Evolutionary conservation across 2,113 vertebrate species (phyloP), one percentile per base, ranked within the genome.

Genomic region (Aythya baeri): DNA sequence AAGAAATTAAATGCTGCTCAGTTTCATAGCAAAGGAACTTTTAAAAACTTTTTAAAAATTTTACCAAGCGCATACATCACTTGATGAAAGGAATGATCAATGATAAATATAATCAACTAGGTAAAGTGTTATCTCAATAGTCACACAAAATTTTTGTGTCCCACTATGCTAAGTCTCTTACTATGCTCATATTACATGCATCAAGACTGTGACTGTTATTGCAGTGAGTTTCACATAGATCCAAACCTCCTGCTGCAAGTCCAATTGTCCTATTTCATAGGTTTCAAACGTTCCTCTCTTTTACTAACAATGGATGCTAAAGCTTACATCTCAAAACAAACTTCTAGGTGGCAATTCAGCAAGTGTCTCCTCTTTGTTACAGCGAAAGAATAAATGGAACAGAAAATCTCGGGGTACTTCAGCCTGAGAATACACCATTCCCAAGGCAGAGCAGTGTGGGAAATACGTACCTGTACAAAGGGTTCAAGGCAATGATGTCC

Each of bases 401-500:
- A 63, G 75, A 83, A 73, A 65, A 77, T 6, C 23, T 25, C 63
- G 54, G 43, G 0, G 0, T 18, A 7, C 6, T 77, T 7, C 71
- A 86, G 27, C 16, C 68, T 62, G 23, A 80, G 67, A 79, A 61
- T 21, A 32, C 1, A 5, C 23, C 23, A 13, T 5, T 83, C 14
- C 9, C 38, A 74, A 73, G 75, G 89, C 5, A 34, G 43, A 43
- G 27, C 5, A n/a, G 61, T 29, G 34, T 2, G 11, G 22, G 9
- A 66, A n/a, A 25, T 26, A 83, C 93, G 22, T 32, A 99, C 99
- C 99, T 98, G 97, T 99, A 99, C 12, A 99, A 98, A 0, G 99
- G 99, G 94, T 99, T 99, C 92, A 99, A 96, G 32, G 99, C 98
- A 32, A 99, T 99, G 96, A 99, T 99, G 97, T 99, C 99, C 62